Evolutionary conservation across 2,888 invertebrate genomes (phyloP).

Genomic region (Ormyrus nitidulus): DNA sequence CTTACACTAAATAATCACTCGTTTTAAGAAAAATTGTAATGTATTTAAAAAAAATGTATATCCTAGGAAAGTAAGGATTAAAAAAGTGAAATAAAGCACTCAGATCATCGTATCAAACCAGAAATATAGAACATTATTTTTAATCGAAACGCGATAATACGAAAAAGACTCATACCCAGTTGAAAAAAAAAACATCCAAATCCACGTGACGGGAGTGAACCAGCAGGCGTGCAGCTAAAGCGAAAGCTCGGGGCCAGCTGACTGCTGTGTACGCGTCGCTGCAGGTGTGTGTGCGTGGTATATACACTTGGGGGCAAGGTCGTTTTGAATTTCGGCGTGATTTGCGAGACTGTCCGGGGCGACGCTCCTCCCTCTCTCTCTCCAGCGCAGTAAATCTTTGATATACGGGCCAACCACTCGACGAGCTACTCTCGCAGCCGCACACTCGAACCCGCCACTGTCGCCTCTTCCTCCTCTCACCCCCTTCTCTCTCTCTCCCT

Average conservation of each 20-base stretch:
- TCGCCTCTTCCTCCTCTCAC: neutral
- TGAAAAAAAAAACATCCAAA: no score
- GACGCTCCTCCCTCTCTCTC: conserved; percentile 11
- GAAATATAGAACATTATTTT: no score
- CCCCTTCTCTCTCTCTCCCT: conserved; percentile 6
- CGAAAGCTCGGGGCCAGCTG: conserved; percentile 10
- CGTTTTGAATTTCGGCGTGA: conserved; percentile 41
- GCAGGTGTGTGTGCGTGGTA: no score
- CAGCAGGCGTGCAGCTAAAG: neutral
- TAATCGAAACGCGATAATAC: no score
- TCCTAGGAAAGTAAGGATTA: no score
- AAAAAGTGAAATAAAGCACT: no score
- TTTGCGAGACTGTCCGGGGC: conserved; percentile 31
- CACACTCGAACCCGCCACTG: conserved; percentile 16
- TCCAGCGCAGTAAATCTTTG: conserved; percentile 49
- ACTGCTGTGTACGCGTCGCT: neutral
- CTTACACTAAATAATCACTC: no score
- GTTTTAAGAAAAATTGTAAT: no score
- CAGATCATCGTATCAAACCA: no score
- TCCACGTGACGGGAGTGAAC: neutral
- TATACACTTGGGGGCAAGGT: conserved; percentile 10
- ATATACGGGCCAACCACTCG: conserved; percentile 38
- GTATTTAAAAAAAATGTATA: no score
- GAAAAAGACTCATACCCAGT: no score
- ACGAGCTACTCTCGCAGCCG: conserved; percentile 26